Base-by-base conservation (phyloP, 2,797 vertebrate species). In the Luscinia megarhynchos region DNA sequence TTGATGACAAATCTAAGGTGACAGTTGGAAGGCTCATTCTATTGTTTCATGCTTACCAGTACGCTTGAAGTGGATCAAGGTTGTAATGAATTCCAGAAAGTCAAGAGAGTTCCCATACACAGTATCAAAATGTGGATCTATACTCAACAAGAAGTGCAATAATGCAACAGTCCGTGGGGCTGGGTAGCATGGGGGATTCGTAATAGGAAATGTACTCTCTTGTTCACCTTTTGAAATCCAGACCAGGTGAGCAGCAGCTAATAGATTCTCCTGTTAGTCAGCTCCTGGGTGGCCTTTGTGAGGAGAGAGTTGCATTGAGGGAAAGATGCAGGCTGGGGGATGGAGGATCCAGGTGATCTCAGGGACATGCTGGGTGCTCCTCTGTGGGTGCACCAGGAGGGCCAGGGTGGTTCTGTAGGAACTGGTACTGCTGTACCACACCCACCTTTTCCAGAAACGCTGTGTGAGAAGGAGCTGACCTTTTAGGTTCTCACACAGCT, bases 21-120 rank as follows among this genome's bases (percentile, higher is more conserved):
- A 92, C 94, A 95, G 79, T 86, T 96, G 95, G 91, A 96, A 94
- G 83, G 16, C 23, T 80, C 84, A 46, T 84, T 76, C 95, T 69
- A 78, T 96, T 96, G 94, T 95, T 97, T 94, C 90, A 78, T 92
- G 95, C 90, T 89, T 96, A 90, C 87, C 69, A 94, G 76, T 96
- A 61, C 67, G 20, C 64, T 96, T 95, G 89, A 86, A 95, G 46
- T 75, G 27, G 73, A 91, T 95, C 89, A 80, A 87, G 78, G 57
- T 67, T 91, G 40, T 97, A 97, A 98, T 97, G 89, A 94, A 75
- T 97, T 97, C 97, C 97, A 98, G 97, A 97, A 89, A 97, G 70
- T 57, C 59, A 77, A 73, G 95, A 95, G 74, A 89, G 69, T 89
- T 96, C 92, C 55, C 55, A 17, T 57, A 45, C 2, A 8, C 64